These are phyloP conservation scores for Hypsopygia costalis DNA, from an alignment of 2,888 invertebrate genomes.

Conservation along the genomic window DNA sequence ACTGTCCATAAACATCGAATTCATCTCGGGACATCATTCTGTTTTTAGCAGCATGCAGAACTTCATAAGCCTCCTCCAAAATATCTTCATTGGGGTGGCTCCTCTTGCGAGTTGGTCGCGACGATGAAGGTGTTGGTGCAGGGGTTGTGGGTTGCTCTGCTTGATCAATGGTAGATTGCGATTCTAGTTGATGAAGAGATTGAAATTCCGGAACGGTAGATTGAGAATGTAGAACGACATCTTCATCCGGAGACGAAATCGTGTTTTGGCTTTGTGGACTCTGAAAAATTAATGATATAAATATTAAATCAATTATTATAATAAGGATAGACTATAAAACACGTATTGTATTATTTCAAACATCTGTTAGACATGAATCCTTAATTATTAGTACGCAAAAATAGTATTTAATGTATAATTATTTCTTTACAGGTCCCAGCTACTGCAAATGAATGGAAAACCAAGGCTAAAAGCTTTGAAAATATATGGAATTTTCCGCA, in stretches of 20 bases:
- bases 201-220: slow-evolving; percentile 17
- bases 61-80: slow-evolving; percentile 17
- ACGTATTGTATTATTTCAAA: slow-evolving; percentile 18
- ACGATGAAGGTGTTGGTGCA: slow-evolving; percentile 17
- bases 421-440: slow-evolving; percentile 17
- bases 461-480: slow-evolving; percentile 13
- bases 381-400: slow-evolving; percentile 11
- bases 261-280: slow-evolving; percentile 16
- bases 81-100: slow-evolving; percentile 14
- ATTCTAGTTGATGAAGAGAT: slow-evolving; percentile 16
- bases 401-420: slow-evolving; percentile 16
- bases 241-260: slow-evolving; percentile 17
- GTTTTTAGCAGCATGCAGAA: slow-evolving; percentile 19
- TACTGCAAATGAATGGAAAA: slow-evolving; percentile 17
- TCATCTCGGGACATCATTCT: slow-evolving; percentile 18
- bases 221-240: slow-evolving; percentile 15
- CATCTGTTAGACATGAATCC: slow-evolving; percentile 16
- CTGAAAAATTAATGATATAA: slow-evolving; percentile 16
- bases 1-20: slow-evolving; percentile 22
- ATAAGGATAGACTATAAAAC: no score
- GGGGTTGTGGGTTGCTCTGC: slow-evolving; percentile 13
- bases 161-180: slow-evolving; percentile 15
- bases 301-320: slow-evolving; percentile 16
- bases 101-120: slow-evolving; percentile 16
- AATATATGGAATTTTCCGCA: slow-evolving; percentile 18